Evolutionary conservation across 1,140 invertebrate species (phyloP), one percentile per base, ranked within the genome.

Genomic region (Caenorhabditis remanei): DNA sequence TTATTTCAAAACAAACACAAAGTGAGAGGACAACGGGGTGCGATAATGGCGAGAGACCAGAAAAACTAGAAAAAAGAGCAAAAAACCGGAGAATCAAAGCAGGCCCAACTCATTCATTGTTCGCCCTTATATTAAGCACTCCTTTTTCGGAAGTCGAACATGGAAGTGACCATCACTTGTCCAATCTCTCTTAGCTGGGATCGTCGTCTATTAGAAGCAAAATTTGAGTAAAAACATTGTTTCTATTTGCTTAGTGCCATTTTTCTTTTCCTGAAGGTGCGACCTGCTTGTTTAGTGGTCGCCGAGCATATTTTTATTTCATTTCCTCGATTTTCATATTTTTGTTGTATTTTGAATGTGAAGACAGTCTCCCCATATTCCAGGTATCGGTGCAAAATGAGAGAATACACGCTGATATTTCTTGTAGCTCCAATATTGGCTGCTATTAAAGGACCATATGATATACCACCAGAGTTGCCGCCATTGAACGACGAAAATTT

Each of bases 61-160:
- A 79, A 79, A 79, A 79, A 79, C 71, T 79, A 63, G 71, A 41
- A 79, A 79, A 71, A 79, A 79, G 71, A 79, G 71, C 71, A 79
- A 79, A 79, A 79, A 48, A 79, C 71, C 71, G 71, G 71, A 79
- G 71, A 79, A 79, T 79, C 71, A 79, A 79, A 50, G n/a, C 32
- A 11, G 71, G 46, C 4, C 5, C 58, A 63, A 11, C 71, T 79
- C 71, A 79, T 79, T 79, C 71, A 79, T 79, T 79, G 71, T 53
- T 79, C 71, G n/a, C n/a, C n/a, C 43, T 79, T 79, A 71, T 71
- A 71, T 71, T 71, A 71, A 71, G 65, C 46, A 13, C n/a, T 16
- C 46, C 71, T 50, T 79, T 50, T 50, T 53, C 14, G n/a, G 71
- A 13, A 46, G 32, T 4, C 16, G 65, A 71, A 71, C 65, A 71